These are phyloP conservation scores for Drosophila sturtevanti DNA, from an alignment of 1,140 invertebrate genomes.

Conservation along the genomic window DNA sequence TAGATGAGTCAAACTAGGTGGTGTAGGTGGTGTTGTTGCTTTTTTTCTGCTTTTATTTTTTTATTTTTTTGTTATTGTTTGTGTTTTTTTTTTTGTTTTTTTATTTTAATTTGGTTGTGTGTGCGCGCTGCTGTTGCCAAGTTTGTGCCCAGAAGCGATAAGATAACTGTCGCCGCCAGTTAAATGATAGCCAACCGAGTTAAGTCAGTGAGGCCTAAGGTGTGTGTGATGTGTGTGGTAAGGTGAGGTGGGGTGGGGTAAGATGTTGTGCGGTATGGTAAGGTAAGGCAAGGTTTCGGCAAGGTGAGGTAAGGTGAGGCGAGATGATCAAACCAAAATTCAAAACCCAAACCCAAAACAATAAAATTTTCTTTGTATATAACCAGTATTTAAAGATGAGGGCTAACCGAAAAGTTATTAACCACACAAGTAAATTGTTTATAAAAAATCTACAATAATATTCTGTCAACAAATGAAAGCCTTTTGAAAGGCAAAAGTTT, in stretches of 20 bases:
- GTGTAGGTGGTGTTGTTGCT: background rate
- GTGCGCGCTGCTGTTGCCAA: background rate
- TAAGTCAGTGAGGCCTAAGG: background rate
- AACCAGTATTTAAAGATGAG: background rate
- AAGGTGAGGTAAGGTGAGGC: background rate
- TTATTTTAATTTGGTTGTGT: background rate
- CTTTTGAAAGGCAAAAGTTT: background rate
- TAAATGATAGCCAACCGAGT: slow-evolving; percentile 5
- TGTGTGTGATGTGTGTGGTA: background rate
- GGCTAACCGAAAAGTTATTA: background rate
- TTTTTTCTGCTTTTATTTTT: background rate
- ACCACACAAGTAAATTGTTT: no score
- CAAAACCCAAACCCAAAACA: background rate
- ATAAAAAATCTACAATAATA: no score
- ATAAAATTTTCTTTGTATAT: background rate
- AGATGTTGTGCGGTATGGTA: background rate
- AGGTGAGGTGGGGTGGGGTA: background rate
- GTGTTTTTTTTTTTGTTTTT: background rate
- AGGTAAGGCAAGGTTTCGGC: background rate
- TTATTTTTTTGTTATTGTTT: background rate
- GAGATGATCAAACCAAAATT: background rate
- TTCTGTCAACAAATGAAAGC: background rate
- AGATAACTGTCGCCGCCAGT: slow-evolving; percentile 6
- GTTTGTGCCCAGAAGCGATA: slow-evolving; percentile 5
- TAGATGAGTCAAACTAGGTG: slow-evolving; percentile 2